Conservation (phyloP, 2,113 vertebrate species). For the Actenoides hombroni region DNA sequence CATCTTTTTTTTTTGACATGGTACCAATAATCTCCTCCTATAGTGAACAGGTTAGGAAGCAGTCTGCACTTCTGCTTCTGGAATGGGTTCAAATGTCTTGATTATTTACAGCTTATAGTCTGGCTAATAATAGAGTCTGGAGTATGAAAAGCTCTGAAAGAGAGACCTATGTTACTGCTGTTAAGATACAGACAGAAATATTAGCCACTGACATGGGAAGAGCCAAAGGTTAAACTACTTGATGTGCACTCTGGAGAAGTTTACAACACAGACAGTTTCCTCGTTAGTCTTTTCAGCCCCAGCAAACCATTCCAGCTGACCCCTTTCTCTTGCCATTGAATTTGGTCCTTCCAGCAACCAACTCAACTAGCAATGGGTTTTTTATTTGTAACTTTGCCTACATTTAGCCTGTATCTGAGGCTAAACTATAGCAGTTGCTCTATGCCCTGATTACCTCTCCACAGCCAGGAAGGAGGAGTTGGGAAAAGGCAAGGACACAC, state of each 20-base stretch:
- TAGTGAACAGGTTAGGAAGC: neutral
- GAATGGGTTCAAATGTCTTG: neutral
- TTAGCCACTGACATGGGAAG: neutral
- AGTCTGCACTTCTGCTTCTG: neutral
- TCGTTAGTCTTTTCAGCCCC: neutral
- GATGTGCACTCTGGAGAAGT: neutral
- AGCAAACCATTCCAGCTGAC: neutral
- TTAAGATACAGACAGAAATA: neutral
- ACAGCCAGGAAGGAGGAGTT: neutral
- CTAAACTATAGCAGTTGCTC: neutral
- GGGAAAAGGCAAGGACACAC: too few species aligned
- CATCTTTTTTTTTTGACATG: too few species aligned
- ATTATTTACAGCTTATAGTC: neutral
- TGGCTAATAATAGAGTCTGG: neutral
- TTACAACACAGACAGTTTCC: neutral
- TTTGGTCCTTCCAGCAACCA: neutral
- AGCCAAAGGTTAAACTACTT: slow-evolving; percentile 27
- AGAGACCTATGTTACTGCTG: neutral
- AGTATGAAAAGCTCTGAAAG: neutral
- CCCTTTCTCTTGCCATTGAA: neutral
- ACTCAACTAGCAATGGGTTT: neutral
- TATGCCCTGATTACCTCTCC: neutral
- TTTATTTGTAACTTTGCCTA: neutral
- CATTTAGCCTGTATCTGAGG: neutral
- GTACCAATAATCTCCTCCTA: neutral